Evolutionary conservation across 2,888 invertebrate genomes (phyloP), one percentile per base, ranked within the genome.

Genomic region (Muschampia plurimacula): DNA sequence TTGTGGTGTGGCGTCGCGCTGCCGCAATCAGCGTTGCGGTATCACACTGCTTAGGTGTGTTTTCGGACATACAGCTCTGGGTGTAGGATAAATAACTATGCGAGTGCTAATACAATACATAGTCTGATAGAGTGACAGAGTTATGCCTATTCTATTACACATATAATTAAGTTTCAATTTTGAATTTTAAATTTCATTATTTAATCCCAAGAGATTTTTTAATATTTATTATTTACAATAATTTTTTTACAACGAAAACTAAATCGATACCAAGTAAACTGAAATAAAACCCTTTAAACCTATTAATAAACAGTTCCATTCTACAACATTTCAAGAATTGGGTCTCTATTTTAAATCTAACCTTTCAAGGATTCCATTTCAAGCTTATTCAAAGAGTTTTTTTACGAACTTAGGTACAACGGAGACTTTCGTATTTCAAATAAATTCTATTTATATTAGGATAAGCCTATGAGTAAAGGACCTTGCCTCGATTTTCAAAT

Each of bases 311-410:
- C 9, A 9, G 9, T 55, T 52, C 6, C 2, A 55, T 22, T 22
- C 55, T 22, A 22, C 22, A 55, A 55, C 55, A 22, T 55, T 32
- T 6, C 13, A 32, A 59, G 59, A 32, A 59, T 22, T 55, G 22
- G 55, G 22, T 59, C 13, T 59, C 32, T 36, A 36, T 59, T 57
- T 59, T 12, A 59, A 59, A 36, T 59, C 32, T 36, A 36, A 36
- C 59, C 32, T 36, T 59, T 59, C n/a, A 59, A 32, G 28, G 36
- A 59, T 36, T 36, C 36, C n/a, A 36, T 59, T 59, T 59, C 32
- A 59, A 36, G 12, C 36, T 59, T 13, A 59, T 59, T 59, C 59
- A 59, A 59, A 55, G 10, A 55, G 22, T 55, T 55, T 55, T 55
- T 55, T 55, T 22, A 22, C 22, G 55, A 22, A 55, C 55, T 55